These are phyloP conservation scores for Leptinotarsa defecta DNA, from an alignment of 1,140 invertebrate species.

Conservation along the genomic window DNA sequence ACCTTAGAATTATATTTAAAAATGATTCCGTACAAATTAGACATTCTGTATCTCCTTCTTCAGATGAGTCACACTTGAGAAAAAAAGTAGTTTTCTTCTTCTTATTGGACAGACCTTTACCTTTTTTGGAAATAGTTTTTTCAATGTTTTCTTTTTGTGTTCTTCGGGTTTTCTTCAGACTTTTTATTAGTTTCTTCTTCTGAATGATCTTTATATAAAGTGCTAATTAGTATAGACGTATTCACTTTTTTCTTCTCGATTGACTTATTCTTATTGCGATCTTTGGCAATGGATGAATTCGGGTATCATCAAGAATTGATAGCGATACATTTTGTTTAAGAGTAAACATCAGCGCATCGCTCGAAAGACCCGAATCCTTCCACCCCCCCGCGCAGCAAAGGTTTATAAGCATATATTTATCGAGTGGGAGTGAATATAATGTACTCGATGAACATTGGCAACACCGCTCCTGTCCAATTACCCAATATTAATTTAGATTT, in stretches of 20 bases:
- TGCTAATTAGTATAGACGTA: background rate
- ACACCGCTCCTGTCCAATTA: no score
- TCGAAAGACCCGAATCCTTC: no score
- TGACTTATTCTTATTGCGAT: background rate
- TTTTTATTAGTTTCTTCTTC: background rate
- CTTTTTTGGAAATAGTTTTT: background rate
- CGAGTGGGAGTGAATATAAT: no score
- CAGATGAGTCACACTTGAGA: background rate
- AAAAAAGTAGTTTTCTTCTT: background rate
- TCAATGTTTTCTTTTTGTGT: background rate
- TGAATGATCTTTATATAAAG: background rate
- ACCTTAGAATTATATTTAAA: background rate
- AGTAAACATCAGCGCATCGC: no score
- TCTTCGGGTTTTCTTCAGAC: background rate
- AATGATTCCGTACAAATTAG: background rate
- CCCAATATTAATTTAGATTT: no score
- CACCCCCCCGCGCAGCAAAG: no score
- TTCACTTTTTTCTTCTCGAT: background rate
- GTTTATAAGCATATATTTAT: no score
- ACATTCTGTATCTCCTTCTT: background rate
- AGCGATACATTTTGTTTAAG: background rate
- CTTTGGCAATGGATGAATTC: conserved; percentile 1
- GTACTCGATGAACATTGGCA: no score
- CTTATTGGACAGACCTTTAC: background rate
- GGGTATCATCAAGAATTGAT: background rate